Base-by-base conservation (phyloP, 1,140 invertebrate genomes). In the Amyelois transitella region DNA sequence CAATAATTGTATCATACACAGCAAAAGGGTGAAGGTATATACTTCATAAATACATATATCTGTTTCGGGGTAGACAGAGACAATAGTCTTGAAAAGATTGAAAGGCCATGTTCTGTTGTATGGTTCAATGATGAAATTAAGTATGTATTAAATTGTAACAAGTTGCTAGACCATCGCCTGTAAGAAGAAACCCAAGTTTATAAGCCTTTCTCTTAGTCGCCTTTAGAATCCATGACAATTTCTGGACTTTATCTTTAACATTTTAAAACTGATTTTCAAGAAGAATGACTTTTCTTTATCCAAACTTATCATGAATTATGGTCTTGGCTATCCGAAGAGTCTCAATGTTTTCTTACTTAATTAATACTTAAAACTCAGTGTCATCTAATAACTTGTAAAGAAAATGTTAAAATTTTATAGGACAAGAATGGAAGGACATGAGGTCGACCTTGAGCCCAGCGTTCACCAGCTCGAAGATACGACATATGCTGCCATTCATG, bases 401-500 rank as follows among this genome's bases (percentile, higher is more conserved):
- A 28, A 28, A 28, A 6, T 28, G 25, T 28, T 28, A 28, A 20
- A 22, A 6, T 55, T 28, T 44, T 51, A 25, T 43, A 72, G 90
- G 88, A 49, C 69, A 91, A 51, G 82, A 89, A 62, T 91, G 90
- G 91, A 86, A 86, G 18, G 85, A 90, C 49, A 90, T 92, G 87
- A 66, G 91, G 1, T 85, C 88, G 1, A 89, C 89, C 0, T 55
- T 92, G 7, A 90, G 87, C 20, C 90, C 90, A 0, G 81, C 88
- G 0, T 92, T 91, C 48, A 92, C 91, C 0, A 79, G 88, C 0
- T 86, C 86, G 18, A 91, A 91, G 62, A 90, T 91, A 80, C 76
- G 80, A 18, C 55, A 59, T 4, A 72, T 77, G 66, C 49, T 79
- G 1, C 66, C 66, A 0, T 72, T 75, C 17, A 75, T 75, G 64